phyloP scores from a whole-genome alignment of 2,113 vertebrate genomes.

The Erpornis zantholeuca region DNA sequence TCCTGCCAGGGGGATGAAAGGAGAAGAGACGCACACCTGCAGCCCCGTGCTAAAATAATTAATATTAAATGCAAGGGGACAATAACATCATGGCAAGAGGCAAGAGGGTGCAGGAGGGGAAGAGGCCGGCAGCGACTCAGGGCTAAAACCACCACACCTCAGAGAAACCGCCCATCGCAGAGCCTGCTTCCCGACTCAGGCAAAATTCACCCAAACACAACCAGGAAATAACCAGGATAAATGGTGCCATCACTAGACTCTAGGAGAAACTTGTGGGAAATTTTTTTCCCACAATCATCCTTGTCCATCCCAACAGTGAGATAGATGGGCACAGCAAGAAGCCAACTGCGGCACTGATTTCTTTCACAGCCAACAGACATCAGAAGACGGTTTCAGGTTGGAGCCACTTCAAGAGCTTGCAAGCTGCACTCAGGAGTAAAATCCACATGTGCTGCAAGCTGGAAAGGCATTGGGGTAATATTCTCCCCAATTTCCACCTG shows the following conservation, averaged over 20 bases:
- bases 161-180: rapidly evolving
- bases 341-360: background rate
- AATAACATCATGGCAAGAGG: background rate
- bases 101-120: background rate
- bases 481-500: background rate
- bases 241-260: rapidly evolving
- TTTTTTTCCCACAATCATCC: background rate
- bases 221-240: background rate
- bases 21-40: background rate
- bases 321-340: background rate
- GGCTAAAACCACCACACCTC: background rate
- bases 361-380: background rate
- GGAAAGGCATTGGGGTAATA: background rate
- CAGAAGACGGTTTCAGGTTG: background rate
- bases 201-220: background rate
- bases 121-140: background rate
- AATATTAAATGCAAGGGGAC: background rate
- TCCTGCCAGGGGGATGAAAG: rapidly evolving
- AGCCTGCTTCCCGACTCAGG: rapidly evolving
- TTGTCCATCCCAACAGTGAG: background rate
- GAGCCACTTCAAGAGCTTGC: background rate
- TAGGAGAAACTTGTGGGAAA: background rate
- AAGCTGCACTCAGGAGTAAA: background rate
- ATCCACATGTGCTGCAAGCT: background rate
- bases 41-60: background rate